Evolutionary conservation across 2,797 vertebrate genomes (phyloP).

Genomic region (Catamblyrhynchus diadema): DNA sequence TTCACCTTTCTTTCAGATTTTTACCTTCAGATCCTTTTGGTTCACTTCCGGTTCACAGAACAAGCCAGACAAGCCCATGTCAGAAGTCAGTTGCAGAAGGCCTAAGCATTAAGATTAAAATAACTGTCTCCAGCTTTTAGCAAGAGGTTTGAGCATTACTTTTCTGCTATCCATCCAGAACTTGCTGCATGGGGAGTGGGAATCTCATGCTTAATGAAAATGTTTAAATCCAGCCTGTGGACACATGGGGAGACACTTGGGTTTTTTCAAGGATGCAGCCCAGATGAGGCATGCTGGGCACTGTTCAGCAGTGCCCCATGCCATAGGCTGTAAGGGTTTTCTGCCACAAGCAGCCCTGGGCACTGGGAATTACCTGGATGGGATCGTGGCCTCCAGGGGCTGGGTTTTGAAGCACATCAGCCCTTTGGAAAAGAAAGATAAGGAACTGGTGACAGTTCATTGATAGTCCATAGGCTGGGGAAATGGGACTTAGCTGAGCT

Average conservation of each 20-base stretch:
- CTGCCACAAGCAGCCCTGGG: not conserved
- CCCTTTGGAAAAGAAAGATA: not conserved
- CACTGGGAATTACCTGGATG: not conserved
- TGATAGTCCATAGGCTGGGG: not conserved
- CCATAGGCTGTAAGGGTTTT: not conserved
- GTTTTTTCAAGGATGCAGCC: not conserved
- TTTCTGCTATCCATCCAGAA: not conserved
- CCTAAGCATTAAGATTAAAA: not conserved
- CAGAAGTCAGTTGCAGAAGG: not conserved
- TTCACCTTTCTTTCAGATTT: not conserved
- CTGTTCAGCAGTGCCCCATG: no score
- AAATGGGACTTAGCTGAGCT: not conserved
- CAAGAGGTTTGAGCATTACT: not conserved
- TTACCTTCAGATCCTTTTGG: not conserved
- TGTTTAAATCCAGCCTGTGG: not conserved
- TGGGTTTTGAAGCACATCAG: not conserved
- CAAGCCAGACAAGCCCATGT: not conserved
- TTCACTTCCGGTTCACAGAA: not conserved
- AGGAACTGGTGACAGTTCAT: not conserved
- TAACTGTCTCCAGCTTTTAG: not conserved
- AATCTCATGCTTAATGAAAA: not conserved
- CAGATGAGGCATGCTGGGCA: no score
- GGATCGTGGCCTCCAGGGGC: not conserved
- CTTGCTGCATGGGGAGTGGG: rapidly evolving
- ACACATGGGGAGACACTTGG: not conserved